Base-by-base conservation (phyloP, 2,888 invertebrate genomes). In the Dioctria rufipes region DNA sequence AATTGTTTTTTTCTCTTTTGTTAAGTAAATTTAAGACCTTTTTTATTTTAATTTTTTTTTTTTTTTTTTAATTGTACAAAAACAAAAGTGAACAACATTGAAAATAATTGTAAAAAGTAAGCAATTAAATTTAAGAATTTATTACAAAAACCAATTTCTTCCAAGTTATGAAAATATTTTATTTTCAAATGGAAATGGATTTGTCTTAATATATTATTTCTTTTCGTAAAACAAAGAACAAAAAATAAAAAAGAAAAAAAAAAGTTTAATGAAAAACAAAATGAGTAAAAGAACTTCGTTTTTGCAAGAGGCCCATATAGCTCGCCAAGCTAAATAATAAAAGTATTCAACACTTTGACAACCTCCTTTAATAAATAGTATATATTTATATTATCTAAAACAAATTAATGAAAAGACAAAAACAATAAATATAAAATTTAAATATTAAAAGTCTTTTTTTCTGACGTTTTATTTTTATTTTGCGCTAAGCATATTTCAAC, bases 251-350 rank as follows among this genome's bases (percentile, higher is more conserved):
- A 83, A 83, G 84, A 84, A 82, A 81, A 13, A 60, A 81, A 82
- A 81, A 82, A 80, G 83, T 83, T 83, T 84, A 84, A 81, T 71
- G 65, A 63, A 81, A 78, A 82, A 83, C 78, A 82, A 67, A 81
- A 49, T 81, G 73, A 82, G 51, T 77, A 78, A 73, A 81, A 77
- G 87, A 86, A 88, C 89, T 89, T 89, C 89, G 89, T 89, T 89
- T 89, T 89, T 89, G 89, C 89, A 89, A 89, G 89, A 89, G 89
- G 89, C 89, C 89, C 89, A 89, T 89, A 89, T 89, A 89, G 89
- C 89, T 89, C 89, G 89, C 89, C 89, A 89, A 89, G 80, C 80
- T 80, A 83, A 75, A 80, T 82, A 83, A 83, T 83, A 82, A 78
- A 82, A 82, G 80, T 82, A 82, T 80, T 78, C 86, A 86, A 86